Base-by-base conservation (phyloP, 1,140 invertebrate species). In the Drosophila triauraria region DNA sequence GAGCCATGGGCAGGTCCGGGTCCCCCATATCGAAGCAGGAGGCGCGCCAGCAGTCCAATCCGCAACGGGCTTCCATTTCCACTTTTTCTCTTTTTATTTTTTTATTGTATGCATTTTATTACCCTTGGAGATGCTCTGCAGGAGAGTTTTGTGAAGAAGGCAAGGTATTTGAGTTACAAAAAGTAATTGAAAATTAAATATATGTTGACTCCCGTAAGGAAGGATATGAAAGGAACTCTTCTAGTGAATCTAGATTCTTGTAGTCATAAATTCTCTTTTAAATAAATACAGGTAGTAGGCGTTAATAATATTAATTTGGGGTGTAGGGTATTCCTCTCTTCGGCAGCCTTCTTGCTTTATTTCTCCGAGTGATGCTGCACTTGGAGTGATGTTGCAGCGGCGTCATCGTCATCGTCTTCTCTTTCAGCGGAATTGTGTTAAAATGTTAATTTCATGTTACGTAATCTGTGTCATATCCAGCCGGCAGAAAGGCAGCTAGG, bases 381-480 rank as follows among this genome's bases (percentile, higher is more conserved):
- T 51, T 13, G 53, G 23, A 57, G 65, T 54, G 32, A 38, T 17
- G 50, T 64, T 74, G 80, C 75, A 83, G 63, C 72, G 69, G 54
- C 70, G 70, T 67, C 77, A 72, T 67, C 70, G 70, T 67, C 77
- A 72, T 67, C 69, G 77, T 80, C 69, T 57, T 75, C 60, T 64
- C 67, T 77, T 81, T 76, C 83, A 78, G 54, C 64, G 87, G 84
- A 88, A 90, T 90, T 90, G 85, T 90, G 85, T 90, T 90, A 90
- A 90, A 90, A 90, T 90, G 85, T 90, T 90, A 90, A 90, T 90
- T 90, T 90, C 79, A 76, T 43, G 59, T 90, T 90, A 90, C 86
- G 79, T 90, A 91, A 90, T 90, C 82, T 91, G 86, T 90, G 85
- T 90, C 85, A 90, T 90, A 90, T 85, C 82, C 78, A 90, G 72